phyloP scores from a whole-genome alignment of 2,113 vertebrate species.

The Neodon shergylaensis region DNA sequence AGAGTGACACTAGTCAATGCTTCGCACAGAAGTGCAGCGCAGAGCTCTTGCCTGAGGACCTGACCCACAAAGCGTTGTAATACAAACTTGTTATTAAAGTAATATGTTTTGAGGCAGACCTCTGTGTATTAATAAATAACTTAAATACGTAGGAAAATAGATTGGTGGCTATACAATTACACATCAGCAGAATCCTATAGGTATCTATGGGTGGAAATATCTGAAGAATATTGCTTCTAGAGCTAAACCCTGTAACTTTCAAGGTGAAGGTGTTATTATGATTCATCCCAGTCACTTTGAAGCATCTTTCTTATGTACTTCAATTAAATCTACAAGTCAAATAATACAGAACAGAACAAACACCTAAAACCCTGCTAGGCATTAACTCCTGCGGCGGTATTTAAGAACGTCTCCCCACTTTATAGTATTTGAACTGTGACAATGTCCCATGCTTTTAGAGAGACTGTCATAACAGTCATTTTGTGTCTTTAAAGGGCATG shows the following conservation, averaged over 20 bases:
- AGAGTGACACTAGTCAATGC: neutral
- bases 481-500: slow-evolving; percentile 59
- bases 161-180: neutral
- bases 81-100: neutral
- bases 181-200: neutral
- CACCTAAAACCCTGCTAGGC: neutral
- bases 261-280: neutral
- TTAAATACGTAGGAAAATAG: neutral
- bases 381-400: neutral
- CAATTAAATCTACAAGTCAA: slow-evolving; percentile 27
- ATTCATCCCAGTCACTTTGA: neutral
- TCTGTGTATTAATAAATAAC: neutral
- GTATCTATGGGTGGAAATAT: neutral
- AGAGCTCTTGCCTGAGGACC: neutral
- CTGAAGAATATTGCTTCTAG: slow-evolving; percentile 23
- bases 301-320: neutral
- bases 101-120: neutral
- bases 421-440: neutral
- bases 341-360: neutral
- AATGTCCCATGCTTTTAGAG: neutral
- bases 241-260: neutral
- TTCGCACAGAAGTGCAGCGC: neutral
- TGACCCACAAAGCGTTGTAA: neutral
- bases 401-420: neutral
- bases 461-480: neutral